Base-by-base conservation (phyloP, 2,888 invertebrate species). In the Ochropleura leucogaster region DNA sequence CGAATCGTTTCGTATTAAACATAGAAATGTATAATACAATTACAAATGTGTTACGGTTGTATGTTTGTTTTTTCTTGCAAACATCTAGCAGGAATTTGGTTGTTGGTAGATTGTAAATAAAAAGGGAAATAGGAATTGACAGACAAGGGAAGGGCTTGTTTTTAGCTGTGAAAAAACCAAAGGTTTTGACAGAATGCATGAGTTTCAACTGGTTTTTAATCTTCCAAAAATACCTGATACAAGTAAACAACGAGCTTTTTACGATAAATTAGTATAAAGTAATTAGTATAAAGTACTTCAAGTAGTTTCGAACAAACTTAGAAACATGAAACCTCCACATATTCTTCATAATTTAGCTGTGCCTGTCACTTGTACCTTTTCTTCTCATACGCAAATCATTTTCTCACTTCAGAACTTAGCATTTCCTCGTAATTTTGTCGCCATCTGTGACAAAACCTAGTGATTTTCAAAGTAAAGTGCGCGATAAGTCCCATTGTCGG, bases 1-100 rank as follows among this genome's bases (percentile, higher is more conserved):
- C 86, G 83, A 92, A 93, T 94, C 92, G 93, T 90, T 91, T 90
- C 90, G 90, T 91, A 92, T 93, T 93, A 93, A 92, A 92, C 90
- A 88, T 89, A 89, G 89, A 85, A 84, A 87, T 85, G 89, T 90
- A 90, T 89, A 88, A 90, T 90, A 92, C 92, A 92, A 92, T 93
- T 92, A 92, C 90, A 90, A 93, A 93, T 93, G 89, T 90, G 89
- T 90, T 89, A 85, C 83, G 82, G 87, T 85, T 75, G 80, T 81
- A 86, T 91, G 89, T 88, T 89, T 89, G 70, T 82, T 84, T 81
- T 87, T 87, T 82, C 86, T 81, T 84, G 59, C 42, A 72, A 76
- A 72, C 30, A n/a, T 80, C 40, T 47, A 69, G 51, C 68, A 30
- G 42, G 20, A 68, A 74, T 80, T 78, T 46, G 49, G 63, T 47